phyloP scores from a whole-genome alignment of 2,113 vertebrate species.

The Crotophaga sulcirostris region DNA sequence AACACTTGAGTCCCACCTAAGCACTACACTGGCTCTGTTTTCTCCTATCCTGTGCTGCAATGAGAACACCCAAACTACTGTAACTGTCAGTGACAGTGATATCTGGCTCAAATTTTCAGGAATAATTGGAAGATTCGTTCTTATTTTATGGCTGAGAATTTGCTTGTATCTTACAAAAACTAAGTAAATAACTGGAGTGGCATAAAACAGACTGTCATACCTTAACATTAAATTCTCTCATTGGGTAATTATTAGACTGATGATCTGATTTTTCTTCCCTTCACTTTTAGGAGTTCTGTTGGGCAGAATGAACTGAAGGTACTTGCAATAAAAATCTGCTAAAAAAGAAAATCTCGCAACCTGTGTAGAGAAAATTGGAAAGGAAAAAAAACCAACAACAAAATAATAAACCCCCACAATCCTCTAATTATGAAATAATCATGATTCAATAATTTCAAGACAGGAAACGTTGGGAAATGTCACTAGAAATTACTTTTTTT shows the following conservation, averaged over 20 bases:
- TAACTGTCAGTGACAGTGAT: not conserved
- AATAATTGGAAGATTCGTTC: not conserved
- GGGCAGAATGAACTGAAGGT: not conserved
- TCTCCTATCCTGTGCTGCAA: not conserved
- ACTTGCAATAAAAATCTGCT: not conserved
- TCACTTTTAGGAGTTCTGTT: not conserved
- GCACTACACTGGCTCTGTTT: not conserved
- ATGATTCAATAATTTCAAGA: not conserved
- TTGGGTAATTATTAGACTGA: not conserved
- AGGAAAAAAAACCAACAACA: not conserved
- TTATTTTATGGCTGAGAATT: not conserved
- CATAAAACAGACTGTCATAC: not conserved
- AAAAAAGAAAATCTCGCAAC: not conserved
- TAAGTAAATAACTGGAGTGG: not conserved
- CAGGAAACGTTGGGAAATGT: not conserved
- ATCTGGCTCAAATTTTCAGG: not conserved
- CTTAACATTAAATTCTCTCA: not conserved
- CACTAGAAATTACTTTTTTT: not conserved
- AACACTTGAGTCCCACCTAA: not conserved
- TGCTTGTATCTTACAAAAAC: not conserved
- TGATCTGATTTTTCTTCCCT: not conserved
- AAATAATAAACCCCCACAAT: rapidly evolving
- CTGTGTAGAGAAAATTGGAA: not conserved
- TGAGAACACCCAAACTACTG: not conserved
- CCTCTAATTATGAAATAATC: not conserved